Evolutionary conservation across 2,113 vertebrate genomes (phyloP).

Genomic region (Naja naja): DNA sequence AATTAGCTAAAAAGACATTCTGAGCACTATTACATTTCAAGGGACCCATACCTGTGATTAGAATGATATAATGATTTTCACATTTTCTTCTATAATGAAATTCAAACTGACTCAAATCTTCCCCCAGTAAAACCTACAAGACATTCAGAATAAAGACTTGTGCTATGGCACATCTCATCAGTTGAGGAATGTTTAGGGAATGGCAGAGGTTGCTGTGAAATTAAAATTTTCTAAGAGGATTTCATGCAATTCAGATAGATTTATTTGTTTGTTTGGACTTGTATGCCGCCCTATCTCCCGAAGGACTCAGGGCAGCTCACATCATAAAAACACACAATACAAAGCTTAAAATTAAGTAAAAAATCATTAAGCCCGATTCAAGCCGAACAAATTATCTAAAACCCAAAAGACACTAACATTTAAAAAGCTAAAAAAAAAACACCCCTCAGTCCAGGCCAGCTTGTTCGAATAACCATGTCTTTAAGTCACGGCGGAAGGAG

Average conservation of each 20-base stretch:
- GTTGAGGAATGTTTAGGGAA: not conserved
- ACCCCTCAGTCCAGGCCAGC: too few species aligned
- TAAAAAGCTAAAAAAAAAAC: too few species aligned
- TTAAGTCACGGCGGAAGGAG: too few species aligned
- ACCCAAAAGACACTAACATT: too few species aligned
- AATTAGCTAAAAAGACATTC: not conserved
- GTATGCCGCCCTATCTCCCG: too few species aligned
- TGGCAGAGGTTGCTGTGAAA: not conserved
- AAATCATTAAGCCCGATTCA: too few species aligned
- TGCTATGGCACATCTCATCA: not conserved
- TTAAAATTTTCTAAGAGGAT: not conserved
- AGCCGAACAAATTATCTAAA: too few species aligned
- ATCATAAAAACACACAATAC: too few species aligned
- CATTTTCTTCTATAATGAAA: not conserved
- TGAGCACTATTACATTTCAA: not conserved
- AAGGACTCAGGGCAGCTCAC: too few species aligned
- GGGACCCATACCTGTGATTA: not conserved
- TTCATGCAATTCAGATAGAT: not conserved
- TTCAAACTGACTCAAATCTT: not conserved
- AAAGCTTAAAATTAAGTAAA: too few species aligned
- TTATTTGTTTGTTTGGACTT: too few species aligned
- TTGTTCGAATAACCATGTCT: too few species aligned
- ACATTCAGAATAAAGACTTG: not conserved
- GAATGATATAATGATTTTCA: not conserved
- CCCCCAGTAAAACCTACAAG: not conserved